A percentile compares a stretch with the other conserved stretches of the same genome.
Conservation (phyloP, 2,797 vertebrate genomes). For the Gymnocypris eckloni region DNA sequence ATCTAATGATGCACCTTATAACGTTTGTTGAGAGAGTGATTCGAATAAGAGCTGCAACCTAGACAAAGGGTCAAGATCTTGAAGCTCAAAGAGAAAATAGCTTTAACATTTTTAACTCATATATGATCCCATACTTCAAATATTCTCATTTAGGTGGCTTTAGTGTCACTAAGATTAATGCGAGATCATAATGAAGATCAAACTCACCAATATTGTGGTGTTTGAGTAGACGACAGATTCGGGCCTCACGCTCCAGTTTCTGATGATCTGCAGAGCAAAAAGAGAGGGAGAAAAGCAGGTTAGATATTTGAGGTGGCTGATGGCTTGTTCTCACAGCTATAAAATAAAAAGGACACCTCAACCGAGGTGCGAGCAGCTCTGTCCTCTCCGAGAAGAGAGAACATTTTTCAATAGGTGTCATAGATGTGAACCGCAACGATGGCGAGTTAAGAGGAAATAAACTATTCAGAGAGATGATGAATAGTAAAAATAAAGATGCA, state of each 20-base stretch:
- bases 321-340: constrained; percentile 15
- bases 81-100: neutral
- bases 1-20: neutral
- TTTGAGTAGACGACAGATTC: constrained; percentile 66
- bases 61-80: neutral
- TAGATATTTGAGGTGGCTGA: constrained; percentile 33
- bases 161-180: too few relatives aligned
- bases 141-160: neutral
- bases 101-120: neutral
- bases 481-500: neutral
- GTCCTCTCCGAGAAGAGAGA: constrained; percentile 1
- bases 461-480: neutral
- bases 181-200: neutral
- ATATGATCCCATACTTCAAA: neutral
- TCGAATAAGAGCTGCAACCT: neutral
- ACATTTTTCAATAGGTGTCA: neutral
- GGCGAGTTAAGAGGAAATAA: neutral
- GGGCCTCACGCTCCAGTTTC: constrained; percentile 62
- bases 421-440: neutral
- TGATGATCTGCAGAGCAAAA: constrained; percentile 57
- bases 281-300: constrained; percentile 16
- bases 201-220: constrained; percentile 65
- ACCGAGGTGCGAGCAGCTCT: neutral
- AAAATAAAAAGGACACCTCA: neutral
- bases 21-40: neutral